Evolutionary conservation across 2,113 vertebrate species (phyloP).

Genomic region (Tichodroma muraria): DNA sequence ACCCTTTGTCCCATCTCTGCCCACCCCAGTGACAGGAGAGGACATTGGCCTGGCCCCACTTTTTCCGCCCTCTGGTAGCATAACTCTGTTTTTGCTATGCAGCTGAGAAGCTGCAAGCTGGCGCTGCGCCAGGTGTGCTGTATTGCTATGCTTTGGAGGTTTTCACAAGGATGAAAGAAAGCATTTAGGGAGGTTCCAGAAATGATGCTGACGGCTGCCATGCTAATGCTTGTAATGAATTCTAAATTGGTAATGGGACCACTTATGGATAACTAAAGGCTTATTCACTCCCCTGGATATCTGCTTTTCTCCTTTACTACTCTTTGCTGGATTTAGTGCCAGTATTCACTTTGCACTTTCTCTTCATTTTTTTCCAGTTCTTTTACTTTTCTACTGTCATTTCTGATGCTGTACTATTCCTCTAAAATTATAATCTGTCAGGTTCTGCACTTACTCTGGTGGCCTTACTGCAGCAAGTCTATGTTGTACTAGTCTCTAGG

Average conservation of each 20-base stretch:
- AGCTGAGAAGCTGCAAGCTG: slow-evolving; percentile 27
- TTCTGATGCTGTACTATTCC: not conserved
- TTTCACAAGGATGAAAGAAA: slow-evolving; percentile 51
- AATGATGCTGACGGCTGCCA: slow-evolving; percentile 54
- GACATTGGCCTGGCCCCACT: not conserved
- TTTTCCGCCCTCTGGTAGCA: not conserved
- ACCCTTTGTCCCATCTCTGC: not conserved
- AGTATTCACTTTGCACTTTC: not conserved
- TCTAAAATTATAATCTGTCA: not conserved
- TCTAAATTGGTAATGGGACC: slow-evolving; percentile 60
- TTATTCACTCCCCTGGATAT: slow-evolving; percentile 50
- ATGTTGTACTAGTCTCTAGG: not conserved
- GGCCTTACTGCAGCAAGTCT: not conserved
- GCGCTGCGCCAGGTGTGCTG: not conserved
- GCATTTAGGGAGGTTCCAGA: slow-evolving; percentile 61
- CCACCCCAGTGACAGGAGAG: not conserved
- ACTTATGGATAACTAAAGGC: slow-evolving; percentile 59
- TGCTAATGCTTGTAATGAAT: slow-evolving; percentile 63
- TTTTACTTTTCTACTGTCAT: not conserved
- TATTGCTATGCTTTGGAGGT: slow-evolving; percentile 47
- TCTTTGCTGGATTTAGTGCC: slow-evolving; percentile 10
- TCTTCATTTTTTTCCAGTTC: not conserved
- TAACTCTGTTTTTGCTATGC: not conserved
- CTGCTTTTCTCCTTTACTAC: not conserved
- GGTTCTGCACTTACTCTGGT: not conserved